Conservation (phyloP, 2,113 vertebrate species). For the Brachyistius frenatus region DNA sequence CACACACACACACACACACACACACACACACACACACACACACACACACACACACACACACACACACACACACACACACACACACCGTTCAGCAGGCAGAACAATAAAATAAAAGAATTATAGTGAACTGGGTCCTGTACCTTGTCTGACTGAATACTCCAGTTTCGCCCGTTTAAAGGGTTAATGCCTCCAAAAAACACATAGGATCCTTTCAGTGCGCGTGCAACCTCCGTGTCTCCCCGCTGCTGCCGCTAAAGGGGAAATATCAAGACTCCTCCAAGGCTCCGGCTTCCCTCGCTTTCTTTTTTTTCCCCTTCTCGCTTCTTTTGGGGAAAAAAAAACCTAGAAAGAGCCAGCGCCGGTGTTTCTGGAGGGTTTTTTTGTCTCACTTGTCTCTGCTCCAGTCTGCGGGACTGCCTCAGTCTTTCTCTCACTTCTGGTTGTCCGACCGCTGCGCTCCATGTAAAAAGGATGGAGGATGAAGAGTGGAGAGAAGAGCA, state of each 20-base stretch:
- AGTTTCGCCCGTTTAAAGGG: conserved; percentile 67
- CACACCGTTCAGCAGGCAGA: neutral
- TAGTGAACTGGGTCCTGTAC: conserved; percentile 44
- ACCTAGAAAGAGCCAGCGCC: too few species aligned
- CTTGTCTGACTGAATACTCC: conserved; percentile 75
- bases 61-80: neutral
- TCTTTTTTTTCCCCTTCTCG: neutral
- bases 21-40: conserved; percentile 23
- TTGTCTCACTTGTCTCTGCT: neutral
- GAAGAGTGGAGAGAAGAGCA: neutral
- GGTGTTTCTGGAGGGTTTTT: too few species aligned
- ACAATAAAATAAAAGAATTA: too few species aligned
- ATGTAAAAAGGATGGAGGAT: conserved; percentile 27
- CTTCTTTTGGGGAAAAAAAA: neutral
- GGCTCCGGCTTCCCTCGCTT: conserved; percentile 16
- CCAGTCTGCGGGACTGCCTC: conserved; percentile 28
- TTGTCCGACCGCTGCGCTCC: conserved; percentile 30
- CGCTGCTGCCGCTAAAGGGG: neutral
- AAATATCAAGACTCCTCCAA: conserved; percentile 36
- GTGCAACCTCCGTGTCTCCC: conserved; percentile 22
- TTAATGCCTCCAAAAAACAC: conserved; percentile 62
- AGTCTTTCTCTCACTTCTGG: conserved; percentile 57
- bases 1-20: neutral
- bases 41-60: conserved; percentile 12
- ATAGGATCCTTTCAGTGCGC: conserved; percentile 59